Base-by-base conservation (phyloP, 2,113 vertebrate genomes). In the Lepus americanus region DNA sequence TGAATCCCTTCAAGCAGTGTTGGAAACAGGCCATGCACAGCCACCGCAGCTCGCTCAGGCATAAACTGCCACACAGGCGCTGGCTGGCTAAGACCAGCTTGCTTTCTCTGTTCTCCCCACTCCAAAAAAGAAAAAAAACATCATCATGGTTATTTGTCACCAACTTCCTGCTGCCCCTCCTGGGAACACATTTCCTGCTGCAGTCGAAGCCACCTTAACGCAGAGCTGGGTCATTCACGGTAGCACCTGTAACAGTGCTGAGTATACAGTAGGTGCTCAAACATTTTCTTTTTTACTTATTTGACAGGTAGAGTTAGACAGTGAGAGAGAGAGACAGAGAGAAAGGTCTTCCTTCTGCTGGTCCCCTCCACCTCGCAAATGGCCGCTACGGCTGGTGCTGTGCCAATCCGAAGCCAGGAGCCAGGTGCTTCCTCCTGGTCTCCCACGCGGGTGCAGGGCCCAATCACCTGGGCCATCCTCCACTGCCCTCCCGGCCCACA, bases 1-100 rank as follows among this genome's bases (percentile, higher is more conserved):
- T 84, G 84, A 94, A 89, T 92, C 93, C 36, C 84, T 96, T 93
- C 61, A 83, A 82, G 80, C 13, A 36, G 9, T 72, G 93, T 94
- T 44, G 53, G 29, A 14, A 84, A 87, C n/a, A 73, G 89, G n/a
- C 0, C 69, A 87, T 69, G 36, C 27, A 70, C 17, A 76, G 83
- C 36, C 70, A 83, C 76, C 39, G 44, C 55, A 49, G 64, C 39
- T 85, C 84, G 61, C 23, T 80, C 74, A 84, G 87, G 76, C 51
- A 86, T 78, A 69, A 64, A 82, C 36, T 66, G 6, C 31, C 86
- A 39, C 81, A 86, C 69, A 73, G 55, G 64, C 33, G 14, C 29
- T 91, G 81, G 39, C n/a, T 70, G 92, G 67, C 22, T 19, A 85
- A 22, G 59, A 69, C 23, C 11, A 66, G 13, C 20, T 93, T 70